Evolutionary conservation across 2,888 invertebrate species (phyloP), one percentile per base, ranked within the genome.

Genomic region (Drosophila leonis): DNA sequence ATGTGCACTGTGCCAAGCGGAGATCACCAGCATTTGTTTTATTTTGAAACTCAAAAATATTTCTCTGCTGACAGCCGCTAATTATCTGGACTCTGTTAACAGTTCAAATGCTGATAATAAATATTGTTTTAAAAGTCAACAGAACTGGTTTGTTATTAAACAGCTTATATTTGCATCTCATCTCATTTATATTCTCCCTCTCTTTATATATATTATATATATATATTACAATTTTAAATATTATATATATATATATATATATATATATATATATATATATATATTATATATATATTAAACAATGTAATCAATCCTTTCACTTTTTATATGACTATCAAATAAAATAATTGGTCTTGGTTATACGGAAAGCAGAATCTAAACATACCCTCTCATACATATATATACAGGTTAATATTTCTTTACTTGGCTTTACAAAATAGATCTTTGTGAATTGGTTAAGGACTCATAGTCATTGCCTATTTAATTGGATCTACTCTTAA

Each of bases 1-100:
- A 42, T 29, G 12, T 29, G 10, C 18, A 78, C 72, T 75, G 35
- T 10, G 65, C 20, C n/a, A 5, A 10, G 18, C 27, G 8, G 0
- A 39, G 41, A 13, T 18, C 13, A 20, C 20, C 54, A n/a, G 27
- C 33, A 10, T 4, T 7, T 20, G n/a, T 46, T 54, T 48, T 33
- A 67, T 35, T 39, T 29, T n/a, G 29, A 12, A 20, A 12, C 18
- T 10, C 20, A 10, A 15, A 18, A 7, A 18, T 6, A 27, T 20
- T 29, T 29, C 41, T 20, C 20, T 5, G n/a, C 24, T 18, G 24
- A 46, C 39, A 20, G 20, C 27, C 24, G 13, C 13, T 20, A n/a
- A 35, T 20, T 48, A 48, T 57, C 44, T 18, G 33, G 8, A 20
- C 24, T 24, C 24, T 13, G 33, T 15, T 33, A 51, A 24, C 18